Evolutionary conservation across 2,797 vertebrate species (phyloP).

Genomic region (Darevskia mixta): DNA sequence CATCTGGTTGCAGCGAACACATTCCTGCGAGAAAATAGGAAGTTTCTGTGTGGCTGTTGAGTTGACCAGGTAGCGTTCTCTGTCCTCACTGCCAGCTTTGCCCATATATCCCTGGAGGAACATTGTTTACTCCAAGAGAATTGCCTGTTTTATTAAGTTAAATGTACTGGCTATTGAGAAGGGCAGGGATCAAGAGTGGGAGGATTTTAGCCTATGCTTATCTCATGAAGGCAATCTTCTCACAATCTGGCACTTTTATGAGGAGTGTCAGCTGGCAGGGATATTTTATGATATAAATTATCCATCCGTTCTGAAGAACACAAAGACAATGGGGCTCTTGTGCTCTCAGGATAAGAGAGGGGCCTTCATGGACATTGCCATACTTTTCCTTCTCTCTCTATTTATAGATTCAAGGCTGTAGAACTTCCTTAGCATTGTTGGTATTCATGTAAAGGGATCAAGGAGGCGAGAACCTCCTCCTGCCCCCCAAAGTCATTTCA

Average conservation of each 20-base stretch:
- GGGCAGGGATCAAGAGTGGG: not conserved
- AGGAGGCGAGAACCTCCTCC: fast-evolving
- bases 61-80: not conserved
- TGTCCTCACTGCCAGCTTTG: fast-evolving
- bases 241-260: constrained; percentile 74
- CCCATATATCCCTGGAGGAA: not conserved
- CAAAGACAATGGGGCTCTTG: constrained; percentile 77
- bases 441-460: not conserved
- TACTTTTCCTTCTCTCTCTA: constrained; percentile 48
- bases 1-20: not conserved
- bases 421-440: constrained; percentile 32
- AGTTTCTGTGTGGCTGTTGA: not conserved
- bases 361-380: constrained; percentile 33
- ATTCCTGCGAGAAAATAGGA: not conserved
- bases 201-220: constrained; percentile 54
- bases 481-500: constrained; percentile 16
- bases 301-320: constrained; percentile 71
- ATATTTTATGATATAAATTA: constrained; percentile 74
- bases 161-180: not conserved
- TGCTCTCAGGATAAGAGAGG: constrained; percentile 67
- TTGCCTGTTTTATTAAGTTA: not conserved
- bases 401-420: constrained; percentile 44
- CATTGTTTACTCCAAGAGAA: not conserved
- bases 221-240: constrained; percentile 75
- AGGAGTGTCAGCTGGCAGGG: constrained; percentile 66